Evolutionary conservation across 2,113 vertebrate species (phyloP).

Genomic region (Heterotis niloticus): DNA sequence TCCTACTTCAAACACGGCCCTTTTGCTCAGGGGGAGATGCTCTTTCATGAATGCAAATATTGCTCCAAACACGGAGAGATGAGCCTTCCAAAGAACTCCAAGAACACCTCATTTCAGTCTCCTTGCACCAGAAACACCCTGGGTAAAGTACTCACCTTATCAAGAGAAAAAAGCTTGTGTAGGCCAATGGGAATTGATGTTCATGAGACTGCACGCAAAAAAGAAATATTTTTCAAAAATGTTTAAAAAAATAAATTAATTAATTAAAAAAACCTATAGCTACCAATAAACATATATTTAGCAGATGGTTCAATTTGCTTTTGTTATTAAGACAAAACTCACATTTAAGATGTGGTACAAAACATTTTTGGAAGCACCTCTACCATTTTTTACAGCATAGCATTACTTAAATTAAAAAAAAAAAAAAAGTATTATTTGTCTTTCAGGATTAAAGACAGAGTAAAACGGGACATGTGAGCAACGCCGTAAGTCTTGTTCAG

Average conservation of each 20-base stretch:
- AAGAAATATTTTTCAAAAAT: no score
- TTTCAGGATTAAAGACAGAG: no score
- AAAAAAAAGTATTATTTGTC: no score
- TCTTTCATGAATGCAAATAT: slow-evolving; percentile 8
- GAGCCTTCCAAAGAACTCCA: neutral
- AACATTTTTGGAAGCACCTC: no score
- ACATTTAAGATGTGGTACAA: no score
- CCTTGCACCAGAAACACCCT: no score
- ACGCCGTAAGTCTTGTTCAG: neutral
- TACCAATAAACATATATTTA: neutral
- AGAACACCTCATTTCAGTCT: neutral
- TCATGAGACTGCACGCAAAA: neutral
- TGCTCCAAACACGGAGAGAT: slow-evolving; percentile 2
- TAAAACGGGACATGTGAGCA: no score
- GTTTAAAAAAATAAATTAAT: no score
- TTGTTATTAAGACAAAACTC: neutral
- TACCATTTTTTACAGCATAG: no score
- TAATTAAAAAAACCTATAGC: neutral
- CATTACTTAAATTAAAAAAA: no score
- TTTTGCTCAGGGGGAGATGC: neutral
- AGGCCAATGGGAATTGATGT: neutral
- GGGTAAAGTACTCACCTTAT: neutral
- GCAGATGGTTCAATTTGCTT: neutral
- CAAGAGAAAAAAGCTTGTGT: neutral
- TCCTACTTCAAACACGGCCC: neutral